Conservation (phyloP, 1,140 invertebrate genomes). For the Nixonia krombeini region DNA sequence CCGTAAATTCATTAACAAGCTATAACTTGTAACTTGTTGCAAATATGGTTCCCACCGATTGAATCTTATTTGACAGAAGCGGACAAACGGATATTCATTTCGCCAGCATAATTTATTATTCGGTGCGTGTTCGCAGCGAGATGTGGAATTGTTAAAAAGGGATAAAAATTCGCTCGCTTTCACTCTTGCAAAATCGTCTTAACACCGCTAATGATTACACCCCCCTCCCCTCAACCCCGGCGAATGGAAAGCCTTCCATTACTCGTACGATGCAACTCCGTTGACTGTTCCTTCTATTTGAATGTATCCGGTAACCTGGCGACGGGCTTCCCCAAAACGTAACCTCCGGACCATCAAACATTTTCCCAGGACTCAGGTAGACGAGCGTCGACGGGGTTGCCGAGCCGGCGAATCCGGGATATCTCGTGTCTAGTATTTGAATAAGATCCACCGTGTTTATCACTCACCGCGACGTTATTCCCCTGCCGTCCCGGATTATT, state of each 20-base stretch:
- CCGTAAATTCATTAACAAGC: too few species aligned
- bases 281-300: slow-evolving; percentile 36
- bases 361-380: slow-evolving; percentile 64
- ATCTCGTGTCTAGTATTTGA: slow-evolving; percentile 67
- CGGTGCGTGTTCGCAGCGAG: too few species aligned
- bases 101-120: too few species aligned
- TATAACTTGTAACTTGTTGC: too few species aligned
- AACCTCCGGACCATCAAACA: slow-evolving; percentile 4
- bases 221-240: too few species aligned
- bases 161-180: too few species aligned
- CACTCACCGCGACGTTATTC: slow-evolving; percentile 55
- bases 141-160: too few species aligned
- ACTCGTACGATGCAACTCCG: slow-evolving; percentile 9
- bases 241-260: slow-evolving; percentile 8
- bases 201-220: too few species aligned
- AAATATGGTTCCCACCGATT: too few species aligned
- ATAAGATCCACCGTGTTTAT: slow-evolving; percentile 70
- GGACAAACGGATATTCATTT: too few species aligned
- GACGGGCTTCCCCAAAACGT: slow-evolving; percentile 21
- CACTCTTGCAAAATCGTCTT: too few species aligned
- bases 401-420: slow-evolving; percentile 58
- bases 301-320: slow-evolving; percentile 23
- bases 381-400: slow-evolving; percentile 43
- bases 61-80: too few species aligned
- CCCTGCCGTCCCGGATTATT: slow-evolving; percentile 4